A percentile compares a stretch with the other conserved stretches of the same genome.
These are phyloP conservation scores for Holacanthella duospinosa DNA, from an alignment of 2,888 invertebrate species.

Conservation along the genomic window DNA sequence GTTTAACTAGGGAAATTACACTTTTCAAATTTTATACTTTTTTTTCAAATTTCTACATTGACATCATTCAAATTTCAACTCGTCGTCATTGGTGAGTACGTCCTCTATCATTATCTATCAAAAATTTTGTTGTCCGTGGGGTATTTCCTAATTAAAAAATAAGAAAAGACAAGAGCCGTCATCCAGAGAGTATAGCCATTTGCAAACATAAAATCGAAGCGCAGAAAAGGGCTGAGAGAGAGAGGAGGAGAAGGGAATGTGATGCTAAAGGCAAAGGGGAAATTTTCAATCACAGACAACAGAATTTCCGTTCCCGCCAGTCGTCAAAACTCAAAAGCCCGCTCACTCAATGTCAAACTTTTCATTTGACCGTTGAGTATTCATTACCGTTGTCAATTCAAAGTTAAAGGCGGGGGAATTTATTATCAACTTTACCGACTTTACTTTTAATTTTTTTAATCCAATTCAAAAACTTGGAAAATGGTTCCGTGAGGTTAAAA, in stretches of 20 bases:
- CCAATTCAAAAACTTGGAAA: no score
- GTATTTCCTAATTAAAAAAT: neutral
- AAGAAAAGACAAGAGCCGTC: no score
- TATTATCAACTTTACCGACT: no score
- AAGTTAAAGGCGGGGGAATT: no score
- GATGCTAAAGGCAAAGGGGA: neutral
- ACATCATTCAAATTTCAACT: neutral
- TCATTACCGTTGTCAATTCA: no score
- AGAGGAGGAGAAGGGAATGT: neutral
- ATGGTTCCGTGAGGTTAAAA: no score
- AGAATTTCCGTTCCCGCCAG: neutral
- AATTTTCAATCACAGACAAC: neutral
- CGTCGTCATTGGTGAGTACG: neutral
- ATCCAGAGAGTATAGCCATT: conserved; percentile 4
- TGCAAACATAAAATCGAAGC: conserved; percentile 3
- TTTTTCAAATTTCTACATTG: neutral
- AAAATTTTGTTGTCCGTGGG: neutral
- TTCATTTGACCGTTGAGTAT: no score
- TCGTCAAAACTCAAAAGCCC: neutral
- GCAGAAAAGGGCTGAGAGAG: neutral
- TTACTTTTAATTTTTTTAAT: no score
- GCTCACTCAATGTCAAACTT: neutral
- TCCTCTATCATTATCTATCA: neutral
- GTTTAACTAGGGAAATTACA: neutral
- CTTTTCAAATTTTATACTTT: neutral